These are phyloP conservation scores for Mus pahari DNA, from an alignment of 2,113 vertebrate genomes.

Conservation along the genomic window DNA sequence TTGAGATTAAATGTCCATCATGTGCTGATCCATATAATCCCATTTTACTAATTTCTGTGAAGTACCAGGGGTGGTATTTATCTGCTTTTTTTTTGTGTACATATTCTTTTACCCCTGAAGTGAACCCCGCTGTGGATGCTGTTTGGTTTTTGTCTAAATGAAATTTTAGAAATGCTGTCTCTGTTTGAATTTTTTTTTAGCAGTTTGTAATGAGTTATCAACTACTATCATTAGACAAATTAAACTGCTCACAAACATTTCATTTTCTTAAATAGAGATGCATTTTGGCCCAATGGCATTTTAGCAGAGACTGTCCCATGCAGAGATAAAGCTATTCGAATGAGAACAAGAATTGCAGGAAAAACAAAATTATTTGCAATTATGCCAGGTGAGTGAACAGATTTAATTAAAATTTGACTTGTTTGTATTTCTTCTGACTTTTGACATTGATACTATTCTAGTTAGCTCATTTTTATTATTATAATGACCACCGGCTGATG, in stretches of 20 bases:
- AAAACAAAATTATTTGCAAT: constrained; percentile 97
- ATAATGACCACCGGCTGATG: neutral
- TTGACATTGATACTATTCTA: neutral
- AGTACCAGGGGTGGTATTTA: neutral
- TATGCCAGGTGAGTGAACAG: constrained; percentile 93
- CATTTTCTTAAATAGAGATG: constrained; percentile 90
- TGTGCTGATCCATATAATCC: neutral
- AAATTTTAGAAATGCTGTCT: constrained; percentile 35
- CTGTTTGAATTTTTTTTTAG: constrained; percentile 56
- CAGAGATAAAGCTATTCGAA: constrained; percentile 95
- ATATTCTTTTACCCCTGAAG: constrained; percentile 3
- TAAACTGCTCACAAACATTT: constrained; percentile 78
- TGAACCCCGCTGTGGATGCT: neutral
- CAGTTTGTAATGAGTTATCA: constrained; percentile 52
- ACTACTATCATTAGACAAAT: constrained; percentile 60
- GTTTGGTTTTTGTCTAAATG: neutral
- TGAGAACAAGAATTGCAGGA: constrained; percentile 97
- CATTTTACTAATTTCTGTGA: constrained; percentile 23
- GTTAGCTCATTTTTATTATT: constrained; percentile 33
- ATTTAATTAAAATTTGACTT: constrained; percentile 29
- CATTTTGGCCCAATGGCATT: constrained; percentile 99
- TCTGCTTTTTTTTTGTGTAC: constrained; percentile 22
- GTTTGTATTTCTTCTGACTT: constrained; percentile 51
- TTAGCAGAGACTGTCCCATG: constrained; percentile 94
- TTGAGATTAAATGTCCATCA: neutral